Evolutionary conservation across 2,113 vertebrate species (phyloP).

Genomic region (Hipposideros armiger): DNA sequence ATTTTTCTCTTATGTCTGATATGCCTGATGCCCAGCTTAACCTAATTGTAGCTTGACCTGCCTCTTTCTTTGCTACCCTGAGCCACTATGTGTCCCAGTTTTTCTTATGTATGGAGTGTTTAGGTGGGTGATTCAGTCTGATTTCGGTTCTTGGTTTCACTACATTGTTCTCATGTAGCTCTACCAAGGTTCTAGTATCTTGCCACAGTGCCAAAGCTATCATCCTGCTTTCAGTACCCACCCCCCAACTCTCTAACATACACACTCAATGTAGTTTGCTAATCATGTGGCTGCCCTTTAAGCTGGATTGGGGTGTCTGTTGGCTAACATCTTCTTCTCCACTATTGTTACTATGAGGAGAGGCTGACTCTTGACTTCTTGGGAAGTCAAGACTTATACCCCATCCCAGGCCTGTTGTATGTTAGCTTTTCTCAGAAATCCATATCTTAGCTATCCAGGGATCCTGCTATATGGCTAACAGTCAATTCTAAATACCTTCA

Average conservation of each 20-base stretch:
- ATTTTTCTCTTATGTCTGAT: background rate
- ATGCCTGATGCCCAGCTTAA: slow-evolving; percentile 19
- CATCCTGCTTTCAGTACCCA: background rate
- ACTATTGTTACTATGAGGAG: background rate
- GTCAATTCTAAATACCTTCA: slow-evolving; percentile 51
- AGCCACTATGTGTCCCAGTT: background rate
- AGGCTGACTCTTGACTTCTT: slow-evolving; percentile 1
- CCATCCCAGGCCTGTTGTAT: background rate
- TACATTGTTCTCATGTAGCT: background rate
- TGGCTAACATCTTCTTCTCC: background rate
- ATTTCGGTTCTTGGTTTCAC: slow-evolving; percentile 35
- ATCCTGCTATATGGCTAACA: background rate
- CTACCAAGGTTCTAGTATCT: background rate
- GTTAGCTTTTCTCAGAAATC: slow-evolving; percentile 18
- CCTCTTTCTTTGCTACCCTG: background rate
- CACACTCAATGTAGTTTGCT: background rate
- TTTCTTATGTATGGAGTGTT: background rate
- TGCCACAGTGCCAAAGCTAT: background rate
- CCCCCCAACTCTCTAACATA: background rate
- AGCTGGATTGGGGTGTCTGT: background rate
- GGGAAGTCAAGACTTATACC: slow-evolving; percentile 6
- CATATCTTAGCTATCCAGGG: slow-evolving; percentile 14
- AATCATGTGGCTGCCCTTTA: background rate
- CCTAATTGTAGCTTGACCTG: background rate
- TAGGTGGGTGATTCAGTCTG: background rate